Evolutionary conservation across 2,888 invertebrate species (phyloP), one percentile per base, ranked within the genome.

Genomic region (Liposcelis brunnea): DNA sequence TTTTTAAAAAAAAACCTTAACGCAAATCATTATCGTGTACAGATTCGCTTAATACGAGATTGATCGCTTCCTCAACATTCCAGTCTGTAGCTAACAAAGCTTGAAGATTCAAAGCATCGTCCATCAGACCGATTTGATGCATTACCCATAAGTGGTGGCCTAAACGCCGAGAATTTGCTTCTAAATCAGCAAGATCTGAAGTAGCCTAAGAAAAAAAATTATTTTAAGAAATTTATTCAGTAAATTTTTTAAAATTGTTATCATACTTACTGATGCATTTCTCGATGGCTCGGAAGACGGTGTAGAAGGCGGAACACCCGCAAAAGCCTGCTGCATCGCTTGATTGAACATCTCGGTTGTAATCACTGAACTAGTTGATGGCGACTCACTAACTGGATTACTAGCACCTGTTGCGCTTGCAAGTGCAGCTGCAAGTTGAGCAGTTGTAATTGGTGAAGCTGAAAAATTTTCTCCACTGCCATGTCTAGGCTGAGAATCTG

Each of bases 31-130:
- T 26, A 8, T 26, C 26, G 26, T 26, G 4, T 26, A 4, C 26
- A n/a, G n/a, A n/a, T 33, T 77, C 77, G 53, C 70, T 80, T 58
- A 93, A 83, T 16, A 95, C 80, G 44, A 94, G 69, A 61, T 93
- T 89, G 47, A 93, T 78, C 12, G 94, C 94, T 15, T 83, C 83
- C 58, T 87, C 86, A 2, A 94, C 80, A 59, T 93, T 85, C 45
- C 94, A 93, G 52, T 71, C 73, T 42, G 83, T 81, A 2, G 64
- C 40, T 18, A 15, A 21, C 34, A 95, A 67, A 2, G 89, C 93
- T 52, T 84, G 77, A n/a, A 86, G 64, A 59, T 91, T 91, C 44
- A 82, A 68, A 2, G 75, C 72, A 57, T 90, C 86, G 62, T 94
- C 81, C 19, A 75, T 65, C 15, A 95, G 75, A 0, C 94, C 94